phyloP scores from a whole-genome alignment of 1,140 invertebrate species.

The Rhopalosiphum padi region DNA sequence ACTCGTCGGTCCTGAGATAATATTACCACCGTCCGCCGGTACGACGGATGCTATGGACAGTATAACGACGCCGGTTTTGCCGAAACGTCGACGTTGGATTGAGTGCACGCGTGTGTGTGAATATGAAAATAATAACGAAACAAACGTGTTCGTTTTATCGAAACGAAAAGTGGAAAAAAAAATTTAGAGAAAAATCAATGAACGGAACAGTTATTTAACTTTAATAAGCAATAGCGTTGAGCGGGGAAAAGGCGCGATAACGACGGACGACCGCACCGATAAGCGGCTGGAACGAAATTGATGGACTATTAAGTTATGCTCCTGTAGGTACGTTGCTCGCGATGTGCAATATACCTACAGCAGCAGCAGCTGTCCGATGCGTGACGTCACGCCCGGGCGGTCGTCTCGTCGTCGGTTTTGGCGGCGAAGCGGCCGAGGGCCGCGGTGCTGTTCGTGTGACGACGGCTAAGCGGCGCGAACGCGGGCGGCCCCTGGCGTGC shows the following conservation, averaged over 20 bases:
- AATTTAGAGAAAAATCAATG: neutral
- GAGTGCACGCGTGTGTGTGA: neutral
- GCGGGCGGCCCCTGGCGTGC: conserved; percentile 36
- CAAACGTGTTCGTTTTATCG: neutral
- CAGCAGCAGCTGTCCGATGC: conserved; percentile 9
- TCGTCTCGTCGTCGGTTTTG: neutral
- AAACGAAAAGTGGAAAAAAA: neutral
- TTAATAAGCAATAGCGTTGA: neutral
- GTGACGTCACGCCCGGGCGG: conserved; percentile 24
- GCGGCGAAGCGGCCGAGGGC: neutral
- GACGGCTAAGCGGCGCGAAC: neutral
- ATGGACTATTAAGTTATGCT: neutral
- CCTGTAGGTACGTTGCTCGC: neutral
- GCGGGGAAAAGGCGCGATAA: neutral
- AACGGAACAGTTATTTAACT: neutral
- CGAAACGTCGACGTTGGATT: neutral
- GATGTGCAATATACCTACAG: neutral
- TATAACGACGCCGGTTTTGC: neutral
- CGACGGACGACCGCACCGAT: conserved; percentile 12
- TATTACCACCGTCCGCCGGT: neutral
- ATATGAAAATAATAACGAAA: neutral
- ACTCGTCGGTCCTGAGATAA: neutral
- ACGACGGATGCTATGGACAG: too few relatives aligned
- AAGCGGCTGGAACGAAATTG: conserved; percentile 49
- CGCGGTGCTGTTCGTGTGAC: neutral